These are phyloP conservation scores for Anticlea derivata DNA, from an alignment of 2,888 invertebrate genomes.

Conservation along the genomic window DNA sequence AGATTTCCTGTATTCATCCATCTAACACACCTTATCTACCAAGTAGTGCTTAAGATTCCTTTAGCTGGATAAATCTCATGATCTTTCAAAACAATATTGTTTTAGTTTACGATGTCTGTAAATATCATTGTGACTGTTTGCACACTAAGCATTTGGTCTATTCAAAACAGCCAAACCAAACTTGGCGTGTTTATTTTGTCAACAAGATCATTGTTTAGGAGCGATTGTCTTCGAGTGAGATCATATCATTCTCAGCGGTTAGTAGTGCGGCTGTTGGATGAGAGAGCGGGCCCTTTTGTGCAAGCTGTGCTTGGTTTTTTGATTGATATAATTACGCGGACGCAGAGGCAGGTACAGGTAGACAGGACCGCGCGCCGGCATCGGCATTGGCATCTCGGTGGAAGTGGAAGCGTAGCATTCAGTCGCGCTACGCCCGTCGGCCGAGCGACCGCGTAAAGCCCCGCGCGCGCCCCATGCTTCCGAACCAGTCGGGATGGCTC, in stretches of 20 bases:
- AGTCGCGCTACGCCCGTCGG: slow-evolving; percentile 59
- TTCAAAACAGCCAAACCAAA: slow-evolving; percentile 17
- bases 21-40: slow-evolving; percentile 24
- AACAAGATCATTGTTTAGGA: slow-evolving; percentile 19
- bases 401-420: slow-evolving; percentile 38
- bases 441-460: slow-evolving; percentile 41
- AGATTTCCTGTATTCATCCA: slow-evolving; percentile 29
- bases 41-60: slow-evolving; percentile 4
- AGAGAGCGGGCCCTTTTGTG: slow-evolving; percentile 17
- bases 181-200: slow-evolving; percentile 25
- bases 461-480: slow-evolving; percentile 60
- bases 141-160: slow-evolving; percentile 10
- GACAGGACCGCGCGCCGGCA: slow-evolving; percentile 17
- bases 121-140: slow-evolving; percentile 14
- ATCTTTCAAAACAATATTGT: slow-evolving; percentile 3
- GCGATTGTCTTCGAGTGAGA: slow-evolving; percentile 21
- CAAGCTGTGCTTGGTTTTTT: slow-evolving; percentile 37
- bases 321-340: slow-evolving; percentile 70
- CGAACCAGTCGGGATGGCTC: slow-evolving; percentile 75
- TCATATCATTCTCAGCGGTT: slow-evolving; percentile 1
- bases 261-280: slow-evolving; percentile 5
- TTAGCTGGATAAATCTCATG: background rate
- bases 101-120: slow-evolving; percentile 7
- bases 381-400: slow-evolving; percentile 7
- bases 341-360: slow-evolving; percentile 53